phyloP scores from a whole-genome alignment of 2,888 invertebrate species.

The Palloptera scutellata region DNA sequence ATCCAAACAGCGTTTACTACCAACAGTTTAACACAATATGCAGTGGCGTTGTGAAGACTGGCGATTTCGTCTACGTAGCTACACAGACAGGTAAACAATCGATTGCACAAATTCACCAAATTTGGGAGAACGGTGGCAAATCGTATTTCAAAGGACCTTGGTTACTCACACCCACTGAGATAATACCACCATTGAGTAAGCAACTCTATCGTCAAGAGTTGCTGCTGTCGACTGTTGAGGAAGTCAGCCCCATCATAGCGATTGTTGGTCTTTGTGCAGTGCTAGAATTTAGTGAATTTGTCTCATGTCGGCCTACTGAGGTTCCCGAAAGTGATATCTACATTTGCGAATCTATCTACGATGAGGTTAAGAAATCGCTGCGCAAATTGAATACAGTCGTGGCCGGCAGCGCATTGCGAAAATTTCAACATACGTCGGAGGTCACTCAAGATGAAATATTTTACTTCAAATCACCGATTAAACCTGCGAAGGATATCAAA shows the following conservation, averaged over 20 bases:
- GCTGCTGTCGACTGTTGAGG: constrained; percentile 88
- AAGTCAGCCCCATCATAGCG: constrained; percentile 88
- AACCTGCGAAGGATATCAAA: constrained; percentile 66
- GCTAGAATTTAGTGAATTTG: constrained; percentile 88
- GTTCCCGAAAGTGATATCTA: constrained; percentile 90
- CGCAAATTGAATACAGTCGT: constrained; percentile 68
- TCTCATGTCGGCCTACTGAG: constrained; percentile 91
- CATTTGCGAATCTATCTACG: constrained; percentile 91
- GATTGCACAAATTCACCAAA: constrained; percentile 90
- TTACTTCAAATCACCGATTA: constrained; percentile 75
- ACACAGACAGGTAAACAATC: constrained; percentile 90
- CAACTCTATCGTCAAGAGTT: constrained; percentile 95
- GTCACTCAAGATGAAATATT: constrained; percentile 95
- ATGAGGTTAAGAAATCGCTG: constrained; percentile 83
- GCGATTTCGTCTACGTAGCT: constrained; percentile 95
- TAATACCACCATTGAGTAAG: constrained; percentile 75
- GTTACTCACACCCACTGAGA: constrained; percentile 88
- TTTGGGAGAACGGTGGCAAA: constrained; percentile 94
- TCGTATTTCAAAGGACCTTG: constrained; percentile 94
- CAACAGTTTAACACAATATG: constrained; percentile 91
- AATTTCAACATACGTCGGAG: constrained; percentile 80
- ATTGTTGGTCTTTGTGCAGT: constrained; percentile 93
- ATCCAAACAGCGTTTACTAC: constrained; percentile 85
- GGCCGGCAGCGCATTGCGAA: constrained; percentile 73
- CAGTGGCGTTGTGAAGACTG: constrained; percentile 83